phyloP scores from a whole-genome alignment of 2,888 invertebrate species.

The Thera obeliscata region DNA sequence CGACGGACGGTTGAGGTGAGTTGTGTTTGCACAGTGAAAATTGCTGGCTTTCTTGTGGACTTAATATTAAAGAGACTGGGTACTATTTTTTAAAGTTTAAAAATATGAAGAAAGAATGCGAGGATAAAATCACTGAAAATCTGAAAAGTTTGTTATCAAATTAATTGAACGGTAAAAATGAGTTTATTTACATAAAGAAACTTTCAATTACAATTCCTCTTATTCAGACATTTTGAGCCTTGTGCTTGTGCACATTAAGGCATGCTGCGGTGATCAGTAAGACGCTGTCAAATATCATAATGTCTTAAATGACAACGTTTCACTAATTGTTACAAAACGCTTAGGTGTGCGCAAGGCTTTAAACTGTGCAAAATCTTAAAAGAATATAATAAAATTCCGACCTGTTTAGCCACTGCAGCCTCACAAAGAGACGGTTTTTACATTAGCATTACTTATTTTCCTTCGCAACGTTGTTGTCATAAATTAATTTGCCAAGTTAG shows the following conservation, averaged over 20 bases:
- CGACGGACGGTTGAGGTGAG: constrained; percentile 49
- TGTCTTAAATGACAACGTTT: too few relatives aligned
- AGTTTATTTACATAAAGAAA: too few relatives aligned
- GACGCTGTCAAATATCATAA: too few relatives aligned
- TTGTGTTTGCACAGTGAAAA: constrained; percentile 31
- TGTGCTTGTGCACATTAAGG: too few relatives aligned
- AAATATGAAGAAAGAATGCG: not conserved
- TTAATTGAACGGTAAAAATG: too few relatives aligned
- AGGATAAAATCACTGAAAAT: not conserved
- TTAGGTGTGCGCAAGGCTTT: not conserved
- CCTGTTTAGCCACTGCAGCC: constrained; percentile 20
- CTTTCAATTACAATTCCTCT: not conserved
- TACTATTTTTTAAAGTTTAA: not conserved
- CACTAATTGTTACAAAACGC: too few relatives aligned
- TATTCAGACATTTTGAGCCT: constrained; percentile 8
- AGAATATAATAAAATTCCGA: constrained; percentile 21
- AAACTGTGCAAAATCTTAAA: constrained; percentile 13
- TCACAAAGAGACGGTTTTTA: constrained; percentile 32
- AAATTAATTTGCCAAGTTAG: constrained; percentile 79
- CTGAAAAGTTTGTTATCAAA: not conserved
- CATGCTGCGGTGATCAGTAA: too few relatives aligned
- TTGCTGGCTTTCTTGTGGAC: constrained; percentile 16
- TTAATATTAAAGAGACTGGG: constrained; percentile 7
- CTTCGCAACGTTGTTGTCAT: constrained; percentile 57
- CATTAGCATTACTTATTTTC: constrained; percentile 36